Evolutionary conservation across 2,888 invertebrate species (phyloP), one percentile per base, ranked within the genome.

Genomic region (Himalopsyche tibetana): DNA sequence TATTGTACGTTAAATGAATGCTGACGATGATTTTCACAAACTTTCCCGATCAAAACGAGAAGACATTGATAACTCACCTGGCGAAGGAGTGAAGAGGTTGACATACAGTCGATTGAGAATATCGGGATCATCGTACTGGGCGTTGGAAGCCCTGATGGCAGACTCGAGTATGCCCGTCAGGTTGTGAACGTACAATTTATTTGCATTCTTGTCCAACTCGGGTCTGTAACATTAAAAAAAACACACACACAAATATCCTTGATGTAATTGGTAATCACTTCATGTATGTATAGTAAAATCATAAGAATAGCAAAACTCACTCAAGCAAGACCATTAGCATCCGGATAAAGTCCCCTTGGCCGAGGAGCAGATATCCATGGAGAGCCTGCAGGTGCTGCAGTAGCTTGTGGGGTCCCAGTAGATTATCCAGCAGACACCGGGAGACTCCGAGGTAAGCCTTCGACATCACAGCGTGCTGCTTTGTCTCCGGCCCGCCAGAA

Each of bases 271-370:
- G 28, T 28, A 28, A 28, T 28, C 28, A 28, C 28, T 28, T 28
- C 28, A 28, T 55, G 82, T 9, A 28, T 55, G 82, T 9, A 51
- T 6, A 4, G 4, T 15, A 17, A 85, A 56, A 69, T 80, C 9
- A n/a, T 85, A 42, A 84, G 45, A 84, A 69, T 55, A n/a, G 74
- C 9, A 63, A 5, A 79, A 94, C 95, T 93, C 92, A 98, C 98
- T 97, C 97, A 88, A 99, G 92, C 87, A 98, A 93, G 90, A 98
- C 97, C 95, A 99, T 96, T 84, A 99, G 95, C 90, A 98, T 97
- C 90, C 97, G 95, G 89, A 98, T 98, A 92, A 99, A 99, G 93
- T 99, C 99, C 0, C 99, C 99, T 93, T 99, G 99, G 17, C 98
- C 98, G 17, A 99, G 94, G 84, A 99, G 93, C 90, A 99, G 93